Evolutionary conservation across 2,797 vertebrate species (phyloP), one percentile per base, ranked within the genome.

Genomic region (Notolepis coatsorum): DNA sequence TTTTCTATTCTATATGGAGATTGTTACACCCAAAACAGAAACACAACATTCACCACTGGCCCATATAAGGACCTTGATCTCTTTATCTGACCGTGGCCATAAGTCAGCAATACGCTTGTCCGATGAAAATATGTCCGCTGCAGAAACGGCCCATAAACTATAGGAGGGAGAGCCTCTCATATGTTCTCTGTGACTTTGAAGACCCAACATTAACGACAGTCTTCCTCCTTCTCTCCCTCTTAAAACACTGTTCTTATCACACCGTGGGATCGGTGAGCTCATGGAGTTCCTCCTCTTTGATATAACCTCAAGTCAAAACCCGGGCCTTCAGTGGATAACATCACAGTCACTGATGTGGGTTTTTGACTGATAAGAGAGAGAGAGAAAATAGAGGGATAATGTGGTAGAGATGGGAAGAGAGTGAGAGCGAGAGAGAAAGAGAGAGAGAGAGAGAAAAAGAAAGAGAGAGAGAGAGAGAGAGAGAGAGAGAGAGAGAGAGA

Each of bases 211-310:
- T 77, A 62, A 78, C 63, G 59, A 30, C 35, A 50, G 47, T 75
- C 63, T 51, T 56, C 54, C 43, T 63, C 66, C 52, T 56, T 68
- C 59, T 67, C 49, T 58, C 52, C 56, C 31, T 76, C 67, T 75
- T 53, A 45, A 48, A 73, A 67, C 56, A 63, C 50, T 47, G 24
- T 43, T 51, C 66, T 77, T 80, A 85, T 81, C 68, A 77, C 79
- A 46, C 42, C 68, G 59, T 42, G 56, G 47, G 43, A 55, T 68
- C 31, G 24, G 60, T 77, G 77, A 85, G 72, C 76, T 85, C 81
- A 84, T 82, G 67, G 68, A 77, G 59, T 80, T 85, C 61, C 81
- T 79, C 61, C 49, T 72, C 25, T n/a, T 39, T 31, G 79, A 66
- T 70, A 73, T 62, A 78, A 74, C 73, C 65, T 72, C 65, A 62